A percentile compares a stretch with the other conserved stretches of the same genome.
These are phyloP conservation scores for Lateolabrax maculatus DNA, from an alignment of 2,797 vertebrate species.

Conservation along the genomic window DNA sequence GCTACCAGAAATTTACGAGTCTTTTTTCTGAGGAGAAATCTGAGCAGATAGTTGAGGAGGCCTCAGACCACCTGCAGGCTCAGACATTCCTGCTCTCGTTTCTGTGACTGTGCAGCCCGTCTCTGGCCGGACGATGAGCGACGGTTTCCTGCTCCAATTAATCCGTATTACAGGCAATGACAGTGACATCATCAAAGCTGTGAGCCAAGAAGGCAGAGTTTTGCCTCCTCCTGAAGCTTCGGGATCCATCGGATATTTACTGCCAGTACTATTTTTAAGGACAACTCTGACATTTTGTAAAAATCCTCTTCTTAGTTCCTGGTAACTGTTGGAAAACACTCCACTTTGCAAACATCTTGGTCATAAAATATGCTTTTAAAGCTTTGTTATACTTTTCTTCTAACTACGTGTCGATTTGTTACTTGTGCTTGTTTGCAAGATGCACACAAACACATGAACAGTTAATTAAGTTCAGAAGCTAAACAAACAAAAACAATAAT, in stretches of 20 bases:
- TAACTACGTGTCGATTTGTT: neutral
- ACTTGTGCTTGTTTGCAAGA: too few relatives aligned
- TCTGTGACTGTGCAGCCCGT: conserved; percentile 21
- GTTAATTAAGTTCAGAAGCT: too few relatives aligned
- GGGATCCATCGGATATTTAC: conserved; percentile 1
- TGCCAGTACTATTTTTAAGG: neutral
- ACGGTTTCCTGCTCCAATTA: neutral
- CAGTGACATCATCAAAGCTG: conserved; percentile 14
- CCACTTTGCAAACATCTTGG: neutral
- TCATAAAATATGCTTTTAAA: neutral
- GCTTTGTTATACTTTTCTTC: neutral
- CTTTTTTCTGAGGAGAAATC: conserved; percentile 33
- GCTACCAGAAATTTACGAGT: conserved; percentile 36
- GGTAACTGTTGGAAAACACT: neutral
- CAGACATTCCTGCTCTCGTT: conserved; percentile 30
- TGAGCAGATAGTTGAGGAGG: conserved; percentile 27
- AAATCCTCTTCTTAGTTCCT: too few relatives aligned
- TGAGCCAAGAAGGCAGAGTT: conserved; percentile 22
- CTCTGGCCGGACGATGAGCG: neutral
- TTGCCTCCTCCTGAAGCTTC: neutral
- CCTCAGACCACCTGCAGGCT: conserved; percentile 52
- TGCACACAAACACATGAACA: too few relatives aligned
- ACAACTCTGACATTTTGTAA: too few relatives aligned
- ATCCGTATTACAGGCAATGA: conserved; percentile 12
- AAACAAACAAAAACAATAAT: too few relatives aligned